These are phyloP conservation scores for Brachystomella parvula DNA, from an alignment of 1,140 invertebrate genomes.

Conservation along the genomic window DNA sequence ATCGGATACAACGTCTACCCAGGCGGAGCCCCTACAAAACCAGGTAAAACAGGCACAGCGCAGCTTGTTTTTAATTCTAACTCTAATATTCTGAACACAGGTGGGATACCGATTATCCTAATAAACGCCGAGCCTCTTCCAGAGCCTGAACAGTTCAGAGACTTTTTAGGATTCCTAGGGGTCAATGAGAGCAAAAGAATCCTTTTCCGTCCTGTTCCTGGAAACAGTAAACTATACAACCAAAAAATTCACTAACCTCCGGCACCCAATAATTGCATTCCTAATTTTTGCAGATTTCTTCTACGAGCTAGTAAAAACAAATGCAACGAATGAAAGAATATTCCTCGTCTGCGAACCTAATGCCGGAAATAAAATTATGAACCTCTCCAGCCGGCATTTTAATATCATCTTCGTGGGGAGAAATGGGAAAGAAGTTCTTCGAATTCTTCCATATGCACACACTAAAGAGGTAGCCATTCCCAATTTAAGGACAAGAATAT, in stretches of 20 bases:
- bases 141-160: neutral
- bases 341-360: neutral
- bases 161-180: neutral
- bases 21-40: neutral
- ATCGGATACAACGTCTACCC: neutral
- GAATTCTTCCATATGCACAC: neutral
- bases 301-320: neutral
- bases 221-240: neutral
- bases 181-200: neutral
- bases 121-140: neutral
- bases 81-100: neutral
- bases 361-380: neutral
- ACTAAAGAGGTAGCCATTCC: slow-evolving; percentile 6
- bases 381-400: neutral
- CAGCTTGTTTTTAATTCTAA: too few relatives aligned
- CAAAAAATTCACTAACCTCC: neutral
- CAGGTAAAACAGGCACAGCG: too few relatives aligned
- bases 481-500: too few relatives aligned
- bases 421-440: neutral
- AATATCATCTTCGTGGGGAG: slow-evolving; percentile 1
- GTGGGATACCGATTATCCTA: neutral
- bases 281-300: neutral
- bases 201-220: neutral
- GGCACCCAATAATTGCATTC: neutral
- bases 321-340: neutral